phyloP scores from a whole-genome alignment of 2,888 invertebrate genomes.

The Agrotis clavis region DNA sequence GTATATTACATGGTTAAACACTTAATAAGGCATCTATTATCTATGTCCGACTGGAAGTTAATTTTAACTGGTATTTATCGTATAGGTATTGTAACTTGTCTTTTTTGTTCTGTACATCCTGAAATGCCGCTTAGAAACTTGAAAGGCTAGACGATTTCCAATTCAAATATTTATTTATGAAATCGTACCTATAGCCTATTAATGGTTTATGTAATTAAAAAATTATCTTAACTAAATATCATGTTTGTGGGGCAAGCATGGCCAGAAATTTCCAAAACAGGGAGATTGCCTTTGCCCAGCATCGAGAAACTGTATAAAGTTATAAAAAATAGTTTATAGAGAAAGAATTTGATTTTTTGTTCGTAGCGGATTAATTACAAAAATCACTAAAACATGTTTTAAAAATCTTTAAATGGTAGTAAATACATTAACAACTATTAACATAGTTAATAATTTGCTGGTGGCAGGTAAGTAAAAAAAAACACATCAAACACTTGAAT shows the following conservation, averaged over 20 bases:
- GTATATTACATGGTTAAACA: slow-evolving; percentile 21
- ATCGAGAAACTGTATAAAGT: too few relatives aligned
- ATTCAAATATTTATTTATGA: background rate
- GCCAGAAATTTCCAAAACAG: too few relatives aligned
- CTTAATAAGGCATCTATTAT: slow-evolving; percentile 28
- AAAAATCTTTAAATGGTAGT: too few relatives aligned
- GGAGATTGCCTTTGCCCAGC: too few relatives aligned
- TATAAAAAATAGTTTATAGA: too few relatives aligned
- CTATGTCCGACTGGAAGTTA: slow-evolving; percentile 41
- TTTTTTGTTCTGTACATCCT: slow-evolving; percentile 40
- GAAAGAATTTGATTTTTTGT: too few relatives aligned
- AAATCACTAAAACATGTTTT: too few relatives aligned
- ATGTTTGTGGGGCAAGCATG: too few relatives aligned
- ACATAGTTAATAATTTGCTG: too few relatives aligned
- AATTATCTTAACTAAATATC: too few relatives aligned
- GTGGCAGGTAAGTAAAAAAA: background rate
- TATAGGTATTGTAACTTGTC: slow-evolving; percentile 12
- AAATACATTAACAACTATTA: too few relatives aligned
- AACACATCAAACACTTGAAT: background rate
- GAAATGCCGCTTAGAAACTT: slow-evolving; percentile 19
- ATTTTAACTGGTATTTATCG: slow-evolving; percentile 31
- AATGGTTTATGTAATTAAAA: background rate
- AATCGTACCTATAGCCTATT: background rate
- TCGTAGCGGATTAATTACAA: too few relatives aligned
- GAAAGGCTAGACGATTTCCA: slow-evolving; percentile 13